Base-by-base conservation (phyloP, 2,113 vertebrate genomes). In the Regulus satrapa region DNA sequence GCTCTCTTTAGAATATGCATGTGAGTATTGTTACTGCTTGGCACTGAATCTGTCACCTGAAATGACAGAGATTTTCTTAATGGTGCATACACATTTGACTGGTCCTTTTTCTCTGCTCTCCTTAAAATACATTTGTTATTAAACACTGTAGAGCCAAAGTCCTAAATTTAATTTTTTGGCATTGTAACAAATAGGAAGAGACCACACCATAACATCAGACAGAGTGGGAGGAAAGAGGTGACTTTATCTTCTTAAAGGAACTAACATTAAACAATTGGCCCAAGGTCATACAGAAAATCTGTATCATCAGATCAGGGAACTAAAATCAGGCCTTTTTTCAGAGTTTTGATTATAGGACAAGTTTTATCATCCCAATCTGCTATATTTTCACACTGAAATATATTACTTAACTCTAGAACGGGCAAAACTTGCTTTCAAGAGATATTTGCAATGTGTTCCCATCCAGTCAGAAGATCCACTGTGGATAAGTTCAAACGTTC, bases 51-150 rank as follows among this genome's bases (percentile, higher is more conserved):
- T 69, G 76, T 96, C 94, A 89, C 83, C 88, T 81, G 68, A 92
- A 96, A 86, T 83, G 92, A 59, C 89, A 80, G 67, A 78, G n/a
- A 81, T 94, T 94, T 94, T 93, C 93, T 85, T 96, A 83, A 93
- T 82, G 51, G 54, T 89, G n/a, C 61, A 72, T 59, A 38, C 28
- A 84, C 43, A 41, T 74, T 88, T 86, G 67, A 6, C 55, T 90
- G 82, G 43, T n/a, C 85, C 51, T 28, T 84, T 78, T 74, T 43
- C 73, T 74, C 64, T 61, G 13, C 18, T 89, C 36, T 87, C 64
- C 61, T 95, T 85, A 84, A 84, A 86, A 89, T 81, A 56, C 0
- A 1, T 75, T 71, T 87, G 48, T 56, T 87, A 68, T 89, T 86
- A 40, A 92, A 66, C 26, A 41, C 14, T 26, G 18, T 12, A 38